Base-by-base conservation (phyloP, 2,113 vertebrate genomes). In the Semicossyphus pulcher region DNA sequence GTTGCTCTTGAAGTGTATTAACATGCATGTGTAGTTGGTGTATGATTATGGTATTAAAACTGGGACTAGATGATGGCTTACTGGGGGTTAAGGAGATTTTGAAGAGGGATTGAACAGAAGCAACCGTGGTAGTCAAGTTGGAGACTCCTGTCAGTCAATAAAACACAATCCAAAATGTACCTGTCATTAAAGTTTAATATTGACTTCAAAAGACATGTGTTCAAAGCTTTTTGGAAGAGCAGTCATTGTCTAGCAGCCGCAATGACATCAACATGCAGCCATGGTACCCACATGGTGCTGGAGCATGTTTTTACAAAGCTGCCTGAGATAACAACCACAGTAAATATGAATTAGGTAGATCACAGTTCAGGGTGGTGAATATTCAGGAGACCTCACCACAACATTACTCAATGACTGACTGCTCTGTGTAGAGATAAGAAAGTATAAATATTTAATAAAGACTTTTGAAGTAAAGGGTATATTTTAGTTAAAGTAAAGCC, bases 11-110 rank as follows among this genome's bases (percentile, higher is more conserved):
- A 59, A 21, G 28, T 56, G 56, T 37, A 20, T 36, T 54, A 18
- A 48, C 18, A 41, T 44, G 23, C 32, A 42, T 65, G 49, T 36
- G 63, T 47, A 45, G 36, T 70, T 67, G n/a, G 10, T 34, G 16
- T 41, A 18, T 61, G 14, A 67, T 39, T 11, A n/a, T 28, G 21
- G 20, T 49, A 28, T 57, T 49, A 25, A 39, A 3, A 20, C 12
- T 36, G 6, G 9, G 12, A 31, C 6, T n/a, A 6, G 2, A 44
- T n/a, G 18, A n/a, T n/a, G 41, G 4, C 18, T 44, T 2, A 15
- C 8, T 44, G 41, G 15, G 16, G 39, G 6, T 16, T 16, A 9
- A 18, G 41, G n/a, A n/a, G n/a, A n/a, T n/a, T n/a, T n/a, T n/a
- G n/a, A n/a, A n/a, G n/a, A n/a, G n/a, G n/a, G n/a, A n/a, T n/a